phyloP scores from a whole-genome alignment of 1,140 invertebrate species.

The Rhopalosiphum maidis region DNA sequence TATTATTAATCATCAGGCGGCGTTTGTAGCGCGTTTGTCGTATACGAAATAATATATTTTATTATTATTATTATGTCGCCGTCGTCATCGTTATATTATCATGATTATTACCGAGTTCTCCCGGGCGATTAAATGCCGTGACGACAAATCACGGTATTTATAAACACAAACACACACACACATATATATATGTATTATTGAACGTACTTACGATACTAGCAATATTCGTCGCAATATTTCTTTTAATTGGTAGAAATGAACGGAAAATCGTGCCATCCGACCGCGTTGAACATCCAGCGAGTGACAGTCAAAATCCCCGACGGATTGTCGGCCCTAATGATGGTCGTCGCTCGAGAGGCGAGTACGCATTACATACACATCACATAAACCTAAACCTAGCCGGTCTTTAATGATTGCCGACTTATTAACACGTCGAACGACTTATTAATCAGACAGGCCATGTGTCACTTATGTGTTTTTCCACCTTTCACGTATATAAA shows the following conservation, averaged over 20 bases:
- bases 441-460: background rate
- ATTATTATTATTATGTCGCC: background rate
- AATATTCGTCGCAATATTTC: background rate
- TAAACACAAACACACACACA: too few species aligned
- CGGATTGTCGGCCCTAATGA: background rate
- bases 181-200: background rate
- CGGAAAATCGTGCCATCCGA: background rate
- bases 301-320: background rate
- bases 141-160: background rate
- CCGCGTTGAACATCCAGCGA: background rate
- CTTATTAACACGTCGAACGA: background rate
- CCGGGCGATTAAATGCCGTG: background rate
- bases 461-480: background rate
- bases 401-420: background rate
- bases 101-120: background rate
- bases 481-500: background rate
- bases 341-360: background rate
- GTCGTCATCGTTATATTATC: background rate
- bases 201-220: background rate
- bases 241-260: background rate
- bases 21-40: background rate
- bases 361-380: background rate
- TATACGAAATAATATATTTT: constrained; percentile 13
- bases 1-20: constrained; percentile 23
- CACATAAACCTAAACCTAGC: background rate